Conservation (phyloP, 2,113 vertebrate genomes). For the Ctenodactylus gundi region DNA sequence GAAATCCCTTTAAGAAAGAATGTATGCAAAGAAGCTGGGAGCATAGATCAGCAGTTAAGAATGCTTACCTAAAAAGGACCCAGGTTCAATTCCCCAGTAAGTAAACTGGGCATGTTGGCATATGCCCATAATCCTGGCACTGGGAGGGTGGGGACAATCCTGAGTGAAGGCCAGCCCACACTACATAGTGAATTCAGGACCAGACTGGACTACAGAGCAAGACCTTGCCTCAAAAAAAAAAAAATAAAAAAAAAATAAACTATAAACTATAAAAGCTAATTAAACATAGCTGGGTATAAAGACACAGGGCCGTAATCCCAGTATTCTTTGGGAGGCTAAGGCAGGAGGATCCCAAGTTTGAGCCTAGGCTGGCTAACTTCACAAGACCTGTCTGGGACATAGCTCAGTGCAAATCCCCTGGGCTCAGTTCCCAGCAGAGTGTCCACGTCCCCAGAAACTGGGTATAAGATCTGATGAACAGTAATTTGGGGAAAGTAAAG, state of each 20-base stretch:
- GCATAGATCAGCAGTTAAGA: background rate
- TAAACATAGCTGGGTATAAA: no score
- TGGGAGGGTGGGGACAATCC: no score
- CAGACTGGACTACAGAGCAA: no score
- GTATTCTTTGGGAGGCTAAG: no score
- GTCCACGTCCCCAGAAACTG: no score
- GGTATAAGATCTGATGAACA: background rate
- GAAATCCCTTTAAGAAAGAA: conserved; percentile 12
- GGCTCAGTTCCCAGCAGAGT: background rate
- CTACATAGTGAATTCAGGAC: no score
- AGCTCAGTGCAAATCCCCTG: background rate
- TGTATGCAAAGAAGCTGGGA: background rate
- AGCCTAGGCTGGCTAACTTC: background rate
- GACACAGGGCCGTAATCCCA: no score
- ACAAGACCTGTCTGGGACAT: background rate
- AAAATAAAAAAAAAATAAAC: no score
- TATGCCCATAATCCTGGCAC: background rate
- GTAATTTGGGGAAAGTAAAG: conserved; percentile 20
- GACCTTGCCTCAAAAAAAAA: no score
- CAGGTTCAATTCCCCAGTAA: background rate
- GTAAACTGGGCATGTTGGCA: background rate
- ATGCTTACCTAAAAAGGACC: background rate
- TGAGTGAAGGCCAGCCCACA: no score
- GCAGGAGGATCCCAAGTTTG: background rate
- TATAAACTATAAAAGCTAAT: no score